These are phyloP conservation scores for Chrysocyon brachyurus DNA, from an alignment of 2,797 vertebrate genomes.

Conservation along the genomic window DNA sequence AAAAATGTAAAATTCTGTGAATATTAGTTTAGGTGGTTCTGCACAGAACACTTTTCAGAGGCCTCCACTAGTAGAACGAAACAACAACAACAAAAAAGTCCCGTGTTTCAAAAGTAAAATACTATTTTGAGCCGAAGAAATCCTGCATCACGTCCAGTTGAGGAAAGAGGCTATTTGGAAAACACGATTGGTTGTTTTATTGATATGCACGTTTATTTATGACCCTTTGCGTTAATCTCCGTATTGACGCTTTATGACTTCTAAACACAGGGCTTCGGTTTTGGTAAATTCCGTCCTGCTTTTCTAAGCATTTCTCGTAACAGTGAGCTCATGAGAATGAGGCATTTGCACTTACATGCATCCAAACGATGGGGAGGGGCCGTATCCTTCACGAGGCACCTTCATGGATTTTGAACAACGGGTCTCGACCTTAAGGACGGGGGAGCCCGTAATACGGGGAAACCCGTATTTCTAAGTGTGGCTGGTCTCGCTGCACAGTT, in stretches of 20 bases:
- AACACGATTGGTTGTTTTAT: rapidly evolving
- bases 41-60: background rate
- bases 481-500: background rate
- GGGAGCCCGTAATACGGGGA: too few relatives aligned
- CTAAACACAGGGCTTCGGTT: rapidly evolving
- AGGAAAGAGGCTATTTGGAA: rapidly evolving
- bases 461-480: background rate
- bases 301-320: background rate
- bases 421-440: background rate
- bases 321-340: background rate
- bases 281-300: background rate
- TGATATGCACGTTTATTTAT: background rate
- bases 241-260: background rate
- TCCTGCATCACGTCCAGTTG: rapidly evolving
- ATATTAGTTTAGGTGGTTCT: background rate
- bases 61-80: background rate
- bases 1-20: background rate
- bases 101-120: background rate
- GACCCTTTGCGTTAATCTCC: background rate
- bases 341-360: background rate
- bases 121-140: background rate
- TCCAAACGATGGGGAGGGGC: rapidly evolving
- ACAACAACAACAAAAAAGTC: too few relatives aligned
- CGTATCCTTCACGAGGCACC: rapidly evolving
- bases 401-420: too few relatives aligned